phyloP scores from a whole-genome alignment of 2,113 vertebrate species.

The Dromas ardeola region DNA sequence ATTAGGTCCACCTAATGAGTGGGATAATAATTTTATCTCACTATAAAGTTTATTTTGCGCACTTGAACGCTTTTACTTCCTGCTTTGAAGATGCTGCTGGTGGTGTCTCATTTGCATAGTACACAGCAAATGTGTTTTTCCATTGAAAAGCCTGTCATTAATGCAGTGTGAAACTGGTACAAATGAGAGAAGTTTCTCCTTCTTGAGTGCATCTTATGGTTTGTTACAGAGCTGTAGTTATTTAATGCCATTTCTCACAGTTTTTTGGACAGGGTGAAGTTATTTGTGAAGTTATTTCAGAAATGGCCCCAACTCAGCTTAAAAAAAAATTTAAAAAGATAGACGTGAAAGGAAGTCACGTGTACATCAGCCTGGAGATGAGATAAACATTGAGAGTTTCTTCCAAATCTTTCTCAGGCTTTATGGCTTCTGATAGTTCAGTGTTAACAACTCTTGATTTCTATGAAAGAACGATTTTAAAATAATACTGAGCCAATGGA shows the following conservation, averaged over 20 bases:
- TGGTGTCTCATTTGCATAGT: background rate
- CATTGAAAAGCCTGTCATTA: background rate
- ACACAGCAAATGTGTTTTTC: background rate
- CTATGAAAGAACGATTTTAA: background rate
- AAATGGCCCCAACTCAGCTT: background rate
- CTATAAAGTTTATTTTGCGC: slow-evolving; percentile 48
- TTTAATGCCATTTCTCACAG: background rate
- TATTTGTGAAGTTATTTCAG: background rate
- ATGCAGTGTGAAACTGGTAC: background rate
- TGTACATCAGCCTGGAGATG: background rate
- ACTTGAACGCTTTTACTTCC: background rate
- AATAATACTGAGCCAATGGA: background rate
- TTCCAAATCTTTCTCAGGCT: background rate
- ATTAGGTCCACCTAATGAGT: slow-evolving; percentile 75
- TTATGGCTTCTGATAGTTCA: background rate
- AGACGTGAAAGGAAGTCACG: background rate
- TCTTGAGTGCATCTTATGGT: background rate
- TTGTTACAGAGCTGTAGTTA: background rate
- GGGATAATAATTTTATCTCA: slow-evolving; percentile 66
- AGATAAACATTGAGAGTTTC: background rate
- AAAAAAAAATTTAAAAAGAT: accelerated
- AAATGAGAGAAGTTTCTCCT: slow-evolving; percentile 2
- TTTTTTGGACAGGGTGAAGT: background rate
- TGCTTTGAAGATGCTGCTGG: slow-evolving; percentile 55
- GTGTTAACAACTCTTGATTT: background rate